Conservation (phyloP, 2,113 vertebrate species). For the Ictidomys tridecemlineatus region DNA sequence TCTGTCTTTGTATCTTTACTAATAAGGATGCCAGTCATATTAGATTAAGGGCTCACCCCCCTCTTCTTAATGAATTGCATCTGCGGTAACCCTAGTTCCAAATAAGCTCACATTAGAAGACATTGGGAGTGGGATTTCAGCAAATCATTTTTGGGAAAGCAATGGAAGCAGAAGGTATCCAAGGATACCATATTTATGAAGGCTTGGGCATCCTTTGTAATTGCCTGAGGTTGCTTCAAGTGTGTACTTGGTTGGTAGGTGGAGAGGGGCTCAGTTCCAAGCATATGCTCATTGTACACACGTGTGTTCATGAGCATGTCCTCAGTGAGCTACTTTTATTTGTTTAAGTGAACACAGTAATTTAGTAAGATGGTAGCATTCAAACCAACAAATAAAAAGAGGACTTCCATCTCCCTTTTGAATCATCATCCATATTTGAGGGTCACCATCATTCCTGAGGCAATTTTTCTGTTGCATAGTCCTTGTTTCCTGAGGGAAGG, state of each 20-base stretch:
- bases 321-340: neutral
- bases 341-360: neutral
- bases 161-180: neutral
- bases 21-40: neutral
- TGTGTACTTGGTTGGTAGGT: neutral
- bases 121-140: neutral
- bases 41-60: neutral
- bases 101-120: neutral
- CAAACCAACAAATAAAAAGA: neutral
- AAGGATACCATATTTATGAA: conserved; percentile 15
- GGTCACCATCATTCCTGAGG: neutral
- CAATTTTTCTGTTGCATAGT: neutral
- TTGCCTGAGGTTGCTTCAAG: neutral
- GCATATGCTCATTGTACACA: fast-evolving
- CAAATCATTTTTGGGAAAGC: neutral
- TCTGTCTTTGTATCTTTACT: neutral
- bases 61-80: neutral
- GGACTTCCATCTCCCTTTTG: neutral
- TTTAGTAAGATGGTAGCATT: neutral
- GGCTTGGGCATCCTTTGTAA: neutral
- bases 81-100: neutral
- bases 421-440: neutral
- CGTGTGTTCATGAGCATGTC: fast-evolving
- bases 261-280: neutral
- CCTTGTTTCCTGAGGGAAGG: neutral